These are phyloP conservation scores for Chaitophorus viminalis DNA, from an alignment of 2,888 invertebrate species.

Conservation along the genomic window DNA sequence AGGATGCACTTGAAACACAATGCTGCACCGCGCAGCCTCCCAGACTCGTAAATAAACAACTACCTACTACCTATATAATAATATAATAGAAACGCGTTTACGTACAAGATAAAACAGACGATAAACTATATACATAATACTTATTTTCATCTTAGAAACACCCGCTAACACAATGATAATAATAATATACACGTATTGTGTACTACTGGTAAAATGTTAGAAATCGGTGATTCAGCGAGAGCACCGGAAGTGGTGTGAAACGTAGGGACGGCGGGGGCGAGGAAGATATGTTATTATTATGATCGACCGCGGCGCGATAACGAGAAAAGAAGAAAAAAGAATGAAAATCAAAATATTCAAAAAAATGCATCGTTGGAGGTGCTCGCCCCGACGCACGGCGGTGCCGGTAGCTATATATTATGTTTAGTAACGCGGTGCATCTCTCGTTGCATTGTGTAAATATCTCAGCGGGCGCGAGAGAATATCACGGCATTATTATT, in stretches of 20 bases:
- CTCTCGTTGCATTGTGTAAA: constrained; percentile 17
- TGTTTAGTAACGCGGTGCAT: not conserved
- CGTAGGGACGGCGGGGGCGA: not conserved
- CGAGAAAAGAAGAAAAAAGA: not conserved
- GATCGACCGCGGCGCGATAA: not conserved
- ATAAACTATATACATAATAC: not conserved
- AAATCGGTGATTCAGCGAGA: not conserved
- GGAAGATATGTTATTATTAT: too few species aligned
- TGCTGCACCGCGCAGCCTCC: not conserved
- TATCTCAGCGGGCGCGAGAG: constrained; percentile 45
- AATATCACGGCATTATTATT: constrained; percentile 19
- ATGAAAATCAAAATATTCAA: not conserved
- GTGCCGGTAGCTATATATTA: not conserved
- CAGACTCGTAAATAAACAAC: not conserved
- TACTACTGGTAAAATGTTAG: too few species aligned
- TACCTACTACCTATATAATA: not conserved
- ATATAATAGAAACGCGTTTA: too few species aligned
- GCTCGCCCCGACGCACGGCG: not conserved
- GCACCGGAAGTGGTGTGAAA: not conserved
- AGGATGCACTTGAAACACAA: not conserved
- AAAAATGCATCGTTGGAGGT: constrained; percentile 39
- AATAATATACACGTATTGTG: not conserved
- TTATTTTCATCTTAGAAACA: not conserved
- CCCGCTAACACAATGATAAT: not conserved
- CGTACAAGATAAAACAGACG: not conserved